A percentile compares a stretch with the other conserved stretches of the same genome.
Evolutionary conservation across 2,888 invertebrate genomes (phyloP).

Genomic region (Agapetus fuscipes): DNA sequence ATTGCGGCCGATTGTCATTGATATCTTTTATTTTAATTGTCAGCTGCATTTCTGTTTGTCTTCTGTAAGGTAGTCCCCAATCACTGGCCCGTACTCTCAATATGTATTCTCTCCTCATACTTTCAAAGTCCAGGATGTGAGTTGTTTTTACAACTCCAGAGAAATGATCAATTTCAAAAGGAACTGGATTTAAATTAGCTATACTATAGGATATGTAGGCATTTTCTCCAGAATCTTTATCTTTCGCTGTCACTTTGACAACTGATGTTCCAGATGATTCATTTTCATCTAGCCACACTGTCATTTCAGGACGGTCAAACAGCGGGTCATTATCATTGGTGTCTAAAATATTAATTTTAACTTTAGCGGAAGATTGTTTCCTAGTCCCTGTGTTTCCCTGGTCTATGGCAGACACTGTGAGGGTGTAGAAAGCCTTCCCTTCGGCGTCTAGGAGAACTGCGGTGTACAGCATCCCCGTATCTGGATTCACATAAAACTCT

Average conservation of each 20-base stretch:
- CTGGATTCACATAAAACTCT: conserved; percentile 78
- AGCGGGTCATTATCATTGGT: conserved; percentile 92
- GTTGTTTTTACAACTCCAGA: conserved; percentile 80
- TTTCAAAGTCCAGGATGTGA: conserved; percentile 80
- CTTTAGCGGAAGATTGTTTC: conserved; percentile 82
- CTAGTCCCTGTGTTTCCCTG: conserved; percentile 74
- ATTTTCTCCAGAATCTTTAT: conserved; percentile 88
- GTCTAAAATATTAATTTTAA: conserved; percentile 80
- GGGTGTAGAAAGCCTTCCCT: conserved; percentile 68
- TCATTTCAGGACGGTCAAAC: conserved; percentile 62
- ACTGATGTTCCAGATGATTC: conserved; percentile 78
- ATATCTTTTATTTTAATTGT: conserved; percentile 73
- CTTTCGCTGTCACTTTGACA: conserved; percentile 74
- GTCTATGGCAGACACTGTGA: conserved; percentile 85
- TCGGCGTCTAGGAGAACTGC: conserved; percentile 81
- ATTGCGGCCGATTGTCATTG: conserved; percentile 90
- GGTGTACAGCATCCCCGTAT: conserved; percentile 84
- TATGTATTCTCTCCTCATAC: conserved; percentile 74
- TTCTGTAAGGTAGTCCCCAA: conserved; percentile 87
- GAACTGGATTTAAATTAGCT: conserved; percentile 80
- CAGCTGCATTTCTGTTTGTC: conserved; percentile 84
- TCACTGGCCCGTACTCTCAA: conserved; percentile 85
- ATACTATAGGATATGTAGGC: conserved; percentile 92
- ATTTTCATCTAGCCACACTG: conserved; percentile 79
- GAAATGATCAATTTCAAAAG: conserved; percentile 92